Conservation (phyloP, 2,113 vertebrate species). For the Epinephelus cyanopodus region DNA sequence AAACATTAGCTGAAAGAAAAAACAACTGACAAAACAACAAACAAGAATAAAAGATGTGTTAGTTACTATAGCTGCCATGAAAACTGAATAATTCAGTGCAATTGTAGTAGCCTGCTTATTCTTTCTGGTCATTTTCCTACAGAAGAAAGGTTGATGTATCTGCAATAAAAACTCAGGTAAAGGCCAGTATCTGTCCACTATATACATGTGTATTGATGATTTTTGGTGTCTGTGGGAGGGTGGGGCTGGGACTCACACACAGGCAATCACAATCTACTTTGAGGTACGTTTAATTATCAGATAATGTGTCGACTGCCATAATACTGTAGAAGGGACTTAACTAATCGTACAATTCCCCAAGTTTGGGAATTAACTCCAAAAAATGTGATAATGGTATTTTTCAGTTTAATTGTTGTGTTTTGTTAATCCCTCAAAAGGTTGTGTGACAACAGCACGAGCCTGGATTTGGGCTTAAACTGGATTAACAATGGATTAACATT, state of each 20-base stretch:
- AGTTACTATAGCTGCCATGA: neutral
- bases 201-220: neutral
- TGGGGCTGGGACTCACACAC: neutral
- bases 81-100: neutral
- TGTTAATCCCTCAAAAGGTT: slow-evolving; percentile 1
- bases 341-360: neutral
- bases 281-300: no score
- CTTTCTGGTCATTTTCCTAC: neutral
- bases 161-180: neutral
- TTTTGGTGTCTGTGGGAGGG: no score
- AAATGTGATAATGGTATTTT: neutral
- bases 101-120: neutral
- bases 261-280: neutral
- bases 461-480: slow-evolving; percentile 10
- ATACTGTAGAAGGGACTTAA: no score
- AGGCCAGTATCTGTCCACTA: neutral
- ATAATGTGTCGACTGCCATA: no score
- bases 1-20: neutral
- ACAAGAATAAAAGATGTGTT: neutral
- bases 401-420: slow-evolving; percentile 14
- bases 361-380: neutral
- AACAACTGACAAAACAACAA: neutral
- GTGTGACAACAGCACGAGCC: slow-evolving; percentile 5
- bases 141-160: neutral
- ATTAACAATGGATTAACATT: neutral